Base-by-base conservation (phyloP, 2,888 invertebrate species). In the Catotricha subobsoleta region DNA sequence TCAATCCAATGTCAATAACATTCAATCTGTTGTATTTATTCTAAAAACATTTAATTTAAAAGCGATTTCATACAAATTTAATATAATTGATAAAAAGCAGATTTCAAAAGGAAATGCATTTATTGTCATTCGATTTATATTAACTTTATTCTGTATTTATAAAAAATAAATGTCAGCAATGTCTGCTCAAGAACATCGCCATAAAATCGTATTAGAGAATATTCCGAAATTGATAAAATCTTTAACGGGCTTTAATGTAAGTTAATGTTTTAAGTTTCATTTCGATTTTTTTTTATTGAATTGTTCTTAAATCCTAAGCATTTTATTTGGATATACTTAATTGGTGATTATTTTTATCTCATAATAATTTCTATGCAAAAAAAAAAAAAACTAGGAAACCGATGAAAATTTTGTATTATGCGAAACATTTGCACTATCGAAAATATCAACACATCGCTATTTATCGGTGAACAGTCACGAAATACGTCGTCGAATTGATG, bases 371-470 rank as follows among this genome's bases (percentile, higher is more conserved):
- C 4, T 31, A 15, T 33, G 8, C 18, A 6, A 33, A 16, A 3
- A 4, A 20, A 21, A 35, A 35, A 28, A 38, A 13, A 36, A 7
- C 2, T 43, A 65, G 65, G 53, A 58, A 45, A 50, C 52, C 42
- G 61, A 64, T 44, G 57, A 59, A 40, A 62, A 61, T 40, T 62
- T 59, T 45, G 55, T 52, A 3, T 46, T 56, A 13, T 64, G 62
- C 39, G 62, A 67, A 41, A 51, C 61, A 36, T 62, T 54, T 44
- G 59, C 58, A 2, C 45, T 56, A 13, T 57, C 60, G n/a, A 62
- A 62, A 41, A 56, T 69, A 6, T 64, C 62, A 31, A 59, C 65
- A 42, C 63, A 67, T 48, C 59, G 62, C 12, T 65, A 57, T 46
- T 46, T 66, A 6, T 65, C 64, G 30, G 59, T 65, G 2, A 63